Percentiles rank a stretch among this genome's conserved stretches.
phyloP scores from a whole-genome alignment of 2,888 invertebrate genomes.

The Acronicta psi region DNA sequence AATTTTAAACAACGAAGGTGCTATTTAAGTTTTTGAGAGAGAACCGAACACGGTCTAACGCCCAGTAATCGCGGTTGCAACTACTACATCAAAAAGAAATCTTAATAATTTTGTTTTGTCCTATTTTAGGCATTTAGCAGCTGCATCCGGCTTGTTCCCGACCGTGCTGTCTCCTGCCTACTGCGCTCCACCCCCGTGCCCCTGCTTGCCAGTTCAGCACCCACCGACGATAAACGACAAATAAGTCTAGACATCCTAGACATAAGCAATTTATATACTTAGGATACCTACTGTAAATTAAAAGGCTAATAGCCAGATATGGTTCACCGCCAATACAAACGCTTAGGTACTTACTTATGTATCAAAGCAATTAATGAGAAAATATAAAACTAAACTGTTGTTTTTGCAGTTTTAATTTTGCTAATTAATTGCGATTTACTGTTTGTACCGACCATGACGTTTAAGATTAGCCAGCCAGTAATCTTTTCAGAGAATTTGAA shows the following conservation, averaged over 20 bases:
- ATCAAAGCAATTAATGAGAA: too few relatives aligned
- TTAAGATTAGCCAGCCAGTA: too few relatives aligned
- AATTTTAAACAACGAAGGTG: too few relatives aligned
- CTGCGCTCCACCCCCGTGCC: constrained; percentile 75
- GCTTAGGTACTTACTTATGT: background rate
- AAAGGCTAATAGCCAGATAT: background rate
- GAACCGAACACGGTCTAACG: too few relatives aligned
- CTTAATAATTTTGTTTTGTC: too few relatives aligned
- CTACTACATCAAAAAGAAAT: too few relatives aligned
- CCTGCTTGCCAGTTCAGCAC: constrained; percentile 75
- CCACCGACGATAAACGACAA: constrained; percentile 67
- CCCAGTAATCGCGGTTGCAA: too few relatives aligned
- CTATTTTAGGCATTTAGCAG: constrained; percentile 87
- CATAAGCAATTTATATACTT: constrained; percentile 9
- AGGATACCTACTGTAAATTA: background rate
- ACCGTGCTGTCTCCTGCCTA: constrained; percentile 73
- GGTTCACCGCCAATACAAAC: constrained; percentile 5
- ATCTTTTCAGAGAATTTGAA: background rate
- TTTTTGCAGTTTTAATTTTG: too few relatives aligned
- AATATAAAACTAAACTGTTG: too few relatives aligned
- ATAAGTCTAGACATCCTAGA: constrained; percentile 43
- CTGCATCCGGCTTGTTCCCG: constrained; percentile 89
- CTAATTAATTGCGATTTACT: too few relatives aligned
- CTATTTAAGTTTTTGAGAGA: too few relatives aligned
- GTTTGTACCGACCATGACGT: too few relatives aligned